Evolutionary conservation across 2,113 vertebrate genomes (phyloP).

Genomic region (Pterocles gutturalis): DNA sequence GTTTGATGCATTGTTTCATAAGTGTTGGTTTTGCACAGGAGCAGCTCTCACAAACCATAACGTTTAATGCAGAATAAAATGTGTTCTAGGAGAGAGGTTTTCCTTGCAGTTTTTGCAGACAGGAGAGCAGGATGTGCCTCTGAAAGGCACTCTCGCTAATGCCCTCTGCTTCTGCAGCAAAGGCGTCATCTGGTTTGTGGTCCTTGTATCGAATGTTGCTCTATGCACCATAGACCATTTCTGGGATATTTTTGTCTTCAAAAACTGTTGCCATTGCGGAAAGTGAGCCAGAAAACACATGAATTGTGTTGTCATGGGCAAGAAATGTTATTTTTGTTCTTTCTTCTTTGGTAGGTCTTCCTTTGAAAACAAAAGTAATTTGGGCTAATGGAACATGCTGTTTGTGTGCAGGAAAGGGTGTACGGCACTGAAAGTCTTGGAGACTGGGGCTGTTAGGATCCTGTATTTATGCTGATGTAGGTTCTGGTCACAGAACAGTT

Average conservation of each 20-base stretch:
- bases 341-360: not conserved
- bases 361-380: not conserved
- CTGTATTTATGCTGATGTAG: not conserved
- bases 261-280: not conserved
- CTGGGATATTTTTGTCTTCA: constrained; percentile 13
- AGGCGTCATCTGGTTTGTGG: not conserved
- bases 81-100: not conserved
- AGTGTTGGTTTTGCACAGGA: constrained; percentile 27
- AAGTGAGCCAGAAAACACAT: not conserved
- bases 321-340: not conserved
- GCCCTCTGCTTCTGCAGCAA: constrained; percentile 17
- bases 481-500: not conserved
- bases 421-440: not conserved
- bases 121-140: not conserved
- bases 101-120: not conserved
- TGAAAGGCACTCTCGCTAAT: not conserved
- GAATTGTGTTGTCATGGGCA: not conserved
- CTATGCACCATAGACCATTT: not conserved
- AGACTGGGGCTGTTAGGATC: not conserved
- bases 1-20: constrained; percentile 44
- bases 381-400: not conserved
- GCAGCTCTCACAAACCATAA: constrained; percentile 17
- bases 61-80: not conserved
- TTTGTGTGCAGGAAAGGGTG: not conserved
- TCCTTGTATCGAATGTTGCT: not conserved